Conservation (phyloP, 2,888 invertebrate species). For the Mesochorus sp. region DNA sequence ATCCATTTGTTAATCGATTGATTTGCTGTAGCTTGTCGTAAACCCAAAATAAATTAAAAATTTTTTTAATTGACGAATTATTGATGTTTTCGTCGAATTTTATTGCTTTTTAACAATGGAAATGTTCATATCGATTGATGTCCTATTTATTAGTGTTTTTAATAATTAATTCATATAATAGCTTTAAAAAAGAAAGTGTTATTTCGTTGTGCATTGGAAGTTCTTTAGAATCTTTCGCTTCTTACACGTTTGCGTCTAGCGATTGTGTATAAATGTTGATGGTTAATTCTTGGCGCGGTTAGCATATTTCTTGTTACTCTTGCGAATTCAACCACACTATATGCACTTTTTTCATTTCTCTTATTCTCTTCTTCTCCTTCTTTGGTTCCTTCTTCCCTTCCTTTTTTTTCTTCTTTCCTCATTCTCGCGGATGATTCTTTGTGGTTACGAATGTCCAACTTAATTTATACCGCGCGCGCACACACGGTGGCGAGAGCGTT, state of each 20-base stretch:
- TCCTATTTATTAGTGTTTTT: no score
- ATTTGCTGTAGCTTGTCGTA: no score
- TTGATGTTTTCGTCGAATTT: no score
- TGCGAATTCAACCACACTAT: conserved; percentile 28
- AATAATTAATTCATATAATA: no score
- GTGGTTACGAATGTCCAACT: conserved; percentile 60
- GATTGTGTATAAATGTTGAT: conserved; percentile 46
- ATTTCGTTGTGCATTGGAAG: background rate
- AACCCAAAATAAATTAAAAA: no score
- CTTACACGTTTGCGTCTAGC: conserved; percentile 30
- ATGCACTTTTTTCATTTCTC: conserved; percentile 49
- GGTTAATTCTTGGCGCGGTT: conserved; percentile 65
- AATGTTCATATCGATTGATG: no score
- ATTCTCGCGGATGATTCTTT: conserved; percentile 29
- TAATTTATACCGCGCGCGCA: conserved; percentile 65
- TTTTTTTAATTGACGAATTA: no score
- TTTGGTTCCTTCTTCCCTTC: background rate
- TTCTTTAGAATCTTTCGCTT: conserved; percentile 13
- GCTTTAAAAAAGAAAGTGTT: no score
- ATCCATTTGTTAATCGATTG: no score
- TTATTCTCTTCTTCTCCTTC: background rate
- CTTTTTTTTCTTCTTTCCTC: background rate
- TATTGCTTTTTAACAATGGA: no score
- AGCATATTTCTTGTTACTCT: conserved; percentile 65
- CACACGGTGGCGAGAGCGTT: conserved; percentile 58